These are phyloP conservation scores for Simalia tracyae DNA, from an alignment of 2,797 vertebrate genomes.

Conservation along the genomic window DNA sequence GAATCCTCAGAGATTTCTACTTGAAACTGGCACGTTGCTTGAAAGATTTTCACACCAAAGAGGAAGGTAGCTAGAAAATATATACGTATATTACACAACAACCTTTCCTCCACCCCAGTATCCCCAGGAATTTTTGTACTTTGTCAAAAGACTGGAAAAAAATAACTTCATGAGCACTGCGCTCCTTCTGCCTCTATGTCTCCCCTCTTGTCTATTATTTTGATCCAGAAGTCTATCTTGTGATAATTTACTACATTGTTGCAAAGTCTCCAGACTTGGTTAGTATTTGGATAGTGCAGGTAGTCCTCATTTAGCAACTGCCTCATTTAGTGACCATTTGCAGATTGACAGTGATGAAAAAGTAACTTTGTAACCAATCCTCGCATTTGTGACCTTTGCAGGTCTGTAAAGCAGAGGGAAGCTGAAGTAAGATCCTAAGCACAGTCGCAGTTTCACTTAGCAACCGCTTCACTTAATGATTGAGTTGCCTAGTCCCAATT, in stretches of 20 bases:
- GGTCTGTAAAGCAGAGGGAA: no score
- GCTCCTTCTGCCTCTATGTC: not conserved
- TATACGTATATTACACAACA: fast-evolving
- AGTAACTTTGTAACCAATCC: no score
- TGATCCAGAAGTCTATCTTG: not conserved
- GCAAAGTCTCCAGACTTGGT: not conserved
- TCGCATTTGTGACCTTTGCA: no score
- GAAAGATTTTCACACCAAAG: not conserved
- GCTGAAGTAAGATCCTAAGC: no score
- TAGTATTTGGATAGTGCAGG: not conserved
- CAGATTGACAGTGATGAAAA: no score
- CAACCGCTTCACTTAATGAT: no score
- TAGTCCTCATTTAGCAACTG: no score
- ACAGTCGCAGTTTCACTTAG: no score
- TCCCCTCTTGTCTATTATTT: not conserved
- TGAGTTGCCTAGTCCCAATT: no score
- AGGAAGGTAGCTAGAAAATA: not conserved
- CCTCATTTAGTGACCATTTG: no score
- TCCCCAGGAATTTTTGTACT: not conserved
- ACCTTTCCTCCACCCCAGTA: not conserved
- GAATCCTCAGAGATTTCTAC: conserved; percentile 28
- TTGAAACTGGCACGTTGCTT: not conserved
- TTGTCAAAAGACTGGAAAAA: not conserved
- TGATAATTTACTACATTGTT: not conserved
- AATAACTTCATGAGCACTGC: not conserved